Evolutionary conservation across 2,113 vertebrate species (phyloP), one percentile per base, ranked within the genome.

Genomic region (Garra rufa): DNA sequence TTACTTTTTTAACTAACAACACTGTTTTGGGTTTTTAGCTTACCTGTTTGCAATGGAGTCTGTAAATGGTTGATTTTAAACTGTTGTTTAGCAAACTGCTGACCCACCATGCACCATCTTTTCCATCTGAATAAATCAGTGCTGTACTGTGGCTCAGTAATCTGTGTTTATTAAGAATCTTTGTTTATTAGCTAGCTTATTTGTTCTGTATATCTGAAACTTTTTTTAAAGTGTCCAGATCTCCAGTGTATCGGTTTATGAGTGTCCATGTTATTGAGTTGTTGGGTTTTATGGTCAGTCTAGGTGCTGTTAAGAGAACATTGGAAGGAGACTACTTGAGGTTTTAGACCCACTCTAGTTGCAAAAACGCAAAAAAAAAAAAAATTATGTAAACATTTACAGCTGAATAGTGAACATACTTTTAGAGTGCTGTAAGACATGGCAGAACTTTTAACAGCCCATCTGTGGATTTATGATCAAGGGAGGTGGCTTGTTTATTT

Each of bases 181-280:
- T 67, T 34, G 30, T 69, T 30, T 69, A 30, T 38, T 19, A 21
- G 65, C 63, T 15, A 67, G n/a, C n/a, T 14, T 28, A 15, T 38
- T 67, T 38, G 65, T 67, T 67, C 28, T 38, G 61, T 65, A 63
- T 63, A 65, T 65, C 26, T 65, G 15, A 67, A 67, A 34, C 15
- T 34, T 9, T 10, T 24, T n/a, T n/a, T n/a, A 59, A 65, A 65
- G 13, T 3, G 6, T 30, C 26, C 26, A 30, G 61, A 38, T 69
- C 26, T 55, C 7, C 17, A 30, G 17, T 69, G 30, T 67, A 28
- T 38, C 3, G 17, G 4, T 70, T 70, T 41, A 41, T 70, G 65
- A 70, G 17, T 69, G 30, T 69, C 65, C 65, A 41, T 69, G 34
- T 69, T n/a, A 34, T 34, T 52, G 15, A 15, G 55, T 57, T 41